Evolutionary conservation across 2,797 vertebrate genomes (phyloP).

Genomic region (Taeniopygia guttata): DNA sequence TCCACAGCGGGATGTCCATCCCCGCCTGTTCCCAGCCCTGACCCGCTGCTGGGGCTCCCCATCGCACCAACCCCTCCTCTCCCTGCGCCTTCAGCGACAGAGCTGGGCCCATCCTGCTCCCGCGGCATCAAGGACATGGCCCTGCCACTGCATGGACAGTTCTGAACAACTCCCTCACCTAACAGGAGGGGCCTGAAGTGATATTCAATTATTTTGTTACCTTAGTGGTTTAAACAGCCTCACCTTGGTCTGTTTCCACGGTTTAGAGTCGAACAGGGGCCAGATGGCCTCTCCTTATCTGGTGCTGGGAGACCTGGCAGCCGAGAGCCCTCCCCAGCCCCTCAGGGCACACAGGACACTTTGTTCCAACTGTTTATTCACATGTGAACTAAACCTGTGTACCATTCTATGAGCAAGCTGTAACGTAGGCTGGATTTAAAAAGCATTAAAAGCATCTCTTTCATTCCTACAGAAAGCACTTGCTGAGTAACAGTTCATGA

Average conservation of each 20-base stretch:
- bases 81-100: fast-evolving
- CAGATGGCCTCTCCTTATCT: not conserved
- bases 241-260: fast-evolving
- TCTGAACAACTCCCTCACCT: not conserved
- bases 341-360: not conserved
- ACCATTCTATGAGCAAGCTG: not conserved
- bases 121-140: fast-evolving
- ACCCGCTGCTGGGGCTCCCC: not conserved
- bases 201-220: fast-evolving
- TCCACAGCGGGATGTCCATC: not conserved
- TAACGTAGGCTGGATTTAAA: not conserved
- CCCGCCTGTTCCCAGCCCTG: not conserved
- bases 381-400: not conserved
- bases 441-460: not conserved
- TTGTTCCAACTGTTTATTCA: not conserved
- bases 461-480: not conserved
- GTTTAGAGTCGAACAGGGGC: fast-evolving
- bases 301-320: not conserved
- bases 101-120: fast-evolving
- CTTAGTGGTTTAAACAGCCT: not conserved
- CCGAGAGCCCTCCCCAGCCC: not conserved
- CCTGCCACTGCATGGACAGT: fast-evolving
- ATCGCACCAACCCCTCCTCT: fast-evolving
- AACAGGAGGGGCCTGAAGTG: fast-evolving
- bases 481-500: fast-evolving